Conservation (phyloP, 2,888 invertebrate genomes). For the Thecocarcelia acutangulata region DNA sequence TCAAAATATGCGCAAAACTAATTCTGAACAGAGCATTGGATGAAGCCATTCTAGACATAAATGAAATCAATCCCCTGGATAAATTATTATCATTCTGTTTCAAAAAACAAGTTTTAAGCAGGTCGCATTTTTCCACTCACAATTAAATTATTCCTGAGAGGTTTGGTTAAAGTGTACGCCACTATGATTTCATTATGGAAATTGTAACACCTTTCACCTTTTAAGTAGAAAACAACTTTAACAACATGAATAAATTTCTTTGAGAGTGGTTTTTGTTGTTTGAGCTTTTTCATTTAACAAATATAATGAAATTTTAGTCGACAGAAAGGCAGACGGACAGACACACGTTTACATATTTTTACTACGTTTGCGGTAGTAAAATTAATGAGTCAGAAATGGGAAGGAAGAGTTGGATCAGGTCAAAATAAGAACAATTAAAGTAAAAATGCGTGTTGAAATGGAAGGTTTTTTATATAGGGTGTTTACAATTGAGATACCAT, state of each 20-base stretch:
- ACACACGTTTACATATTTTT: not conserved
- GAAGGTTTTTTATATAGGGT: too few relatives aligned
- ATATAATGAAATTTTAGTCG: conserved; percentile 2
- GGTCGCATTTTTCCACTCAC: not conserved
- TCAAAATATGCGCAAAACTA: not conserved
- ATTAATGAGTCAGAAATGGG: too few relatives aligned
- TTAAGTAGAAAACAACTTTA: not conserved
- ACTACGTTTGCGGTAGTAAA: conserved; percentile 10
- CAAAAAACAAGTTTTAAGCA: conserved; percentile 2
- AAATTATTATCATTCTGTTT: not conserved
- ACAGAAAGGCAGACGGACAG: too few relatives aligned
- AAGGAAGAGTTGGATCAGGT: too few relatives aligned
- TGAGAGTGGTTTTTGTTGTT: conserved; percentile 1
- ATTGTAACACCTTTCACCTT: conserved; percentile 15
- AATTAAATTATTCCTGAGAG: conserved; percentile 18
- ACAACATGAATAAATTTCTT: conserved; percentile 10
- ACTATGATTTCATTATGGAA: not conserved
- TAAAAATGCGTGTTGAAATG: too few relatives aligned
- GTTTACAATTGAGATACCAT: too few relatives aligned
- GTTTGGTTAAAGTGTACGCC: not conserved
- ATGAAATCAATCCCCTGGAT: conserved; percentile 27
- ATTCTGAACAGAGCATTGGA: not conserved
- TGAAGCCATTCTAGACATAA: conserved; percentile 2
- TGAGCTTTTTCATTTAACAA: conserved; percentile 10
- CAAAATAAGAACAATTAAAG: too few relatives aligned